Evolutionary conservation across 2,113 vertebrate species (phyloP), one percentile per base, ranked within the genome.

Genomic region (Caretta caretta): DNA sequence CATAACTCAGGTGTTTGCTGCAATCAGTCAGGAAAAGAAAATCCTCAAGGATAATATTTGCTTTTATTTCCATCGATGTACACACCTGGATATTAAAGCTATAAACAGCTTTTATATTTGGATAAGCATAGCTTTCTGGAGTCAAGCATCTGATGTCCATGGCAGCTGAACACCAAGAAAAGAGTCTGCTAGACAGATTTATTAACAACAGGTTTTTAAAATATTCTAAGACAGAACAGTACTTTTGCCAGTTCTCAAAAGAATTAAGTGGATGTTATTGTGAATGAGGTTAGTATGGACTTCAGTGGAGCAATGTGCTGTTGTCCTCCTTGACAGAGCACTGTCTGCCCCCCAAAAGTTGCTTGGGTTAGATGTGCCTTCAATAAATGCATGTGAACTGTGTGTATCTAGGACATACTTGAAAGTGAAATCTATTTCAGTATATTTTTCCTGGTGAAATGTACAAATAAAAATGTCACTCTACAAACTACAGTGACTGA

Each of bases 311-410:
- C 24, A 76, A 12, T 12, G 42, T 27, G 38, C 11, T 25, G 38
- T 7, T 46, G 42, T 46, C 7, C 10, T 46, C 24, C 42, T 46
- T 27, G 13, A 27, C 13, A 3, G 6, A 78, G 42, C 75, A 27
- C 38, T 13, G 72, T 48, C 75, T 13, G 7, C 5, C 22, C 10
- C 65, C 38, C 46, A 24, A 27, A 48, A 48, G 29, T 14, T 48
- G 22, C 22, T 1, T 12, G 69, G 42, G 10, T 80, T 31, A 38
- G 69, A 8, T 17, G 54, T 79, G 56, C 35, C 83, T 72, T 76
- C 72, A 29, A 38, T 1, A 57, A 17, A 14, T 24, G 0, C 1
- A 4, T 5, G 1, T 12, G 75, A 38, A 62, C 75, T 81, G 53
- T 49, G 20, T 3, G 17, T 72, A 53, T 80, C 14, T 53, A 17